A percentile compares a stretch with the other conserved stretches of the same genome.
Conservation (phyloP, 2,113 vertebrate species). For the Ammodytes dubius region DNA sequence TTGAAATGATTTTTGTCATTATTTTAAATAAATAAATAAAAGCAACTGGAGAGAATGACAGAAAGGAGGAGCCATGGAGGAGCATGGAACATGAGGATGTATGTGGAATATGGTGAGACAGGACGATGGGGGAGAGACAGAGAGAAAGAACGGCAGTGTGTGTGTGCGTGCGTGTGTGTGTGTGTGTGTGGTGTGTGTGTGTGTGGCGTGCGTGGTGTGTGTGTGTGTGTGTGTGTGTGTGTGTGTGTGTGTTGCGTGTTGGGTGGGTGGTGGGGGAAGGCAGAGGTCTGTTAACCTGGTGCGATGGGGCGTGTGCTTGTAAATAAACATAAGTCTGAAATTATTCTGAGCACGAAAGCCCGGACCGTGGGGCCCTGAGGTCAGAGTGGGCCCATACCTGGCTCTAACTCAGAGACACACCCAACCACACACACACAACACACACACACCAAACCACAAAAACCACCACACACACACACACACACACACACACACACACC, state of each 20-base stretch:
- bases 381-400: constrained; percentile 79
- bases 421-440: neutral
- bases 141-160: constrained; percentile 12
- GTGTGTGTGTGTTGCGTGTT: constrained; percentile 8
- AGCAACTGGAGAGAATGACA: neutral
- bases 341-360: constrained; percentile 79
- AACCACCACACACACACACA: constrained; percentile 22
- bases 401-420: neutral
- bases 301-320: constrained; percentile 81
- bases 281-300: constrained; percentile 82
- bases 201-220: constrained; percentile 9
- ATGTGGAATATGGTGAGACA: constrained; percentile 32
- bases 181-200: constrained; percentile 1
- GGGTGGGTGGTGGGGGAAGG: constrained; percentile 29
- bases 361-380: constrained; percentile 72
- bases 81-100: constrained; percentile 15
- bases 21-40: constrained; percentile 8
- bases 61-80: constrained; percentile 10
- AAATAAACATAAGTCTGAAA: constrained; percentile 84
- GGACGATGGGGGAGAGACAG: constrained; percentile 8
- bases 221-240: neutral
- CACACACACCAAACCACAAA: too few species aligned
- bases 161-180: neutral
- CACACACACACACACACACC: constrained; percentile 17
- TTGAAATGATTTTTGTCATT: neutral